These are phyloP conservation scores for Andrena dorsata DNA, from an alignment of 2,888 invertebrate genomes.

Conservation along the genomic window DNA sequence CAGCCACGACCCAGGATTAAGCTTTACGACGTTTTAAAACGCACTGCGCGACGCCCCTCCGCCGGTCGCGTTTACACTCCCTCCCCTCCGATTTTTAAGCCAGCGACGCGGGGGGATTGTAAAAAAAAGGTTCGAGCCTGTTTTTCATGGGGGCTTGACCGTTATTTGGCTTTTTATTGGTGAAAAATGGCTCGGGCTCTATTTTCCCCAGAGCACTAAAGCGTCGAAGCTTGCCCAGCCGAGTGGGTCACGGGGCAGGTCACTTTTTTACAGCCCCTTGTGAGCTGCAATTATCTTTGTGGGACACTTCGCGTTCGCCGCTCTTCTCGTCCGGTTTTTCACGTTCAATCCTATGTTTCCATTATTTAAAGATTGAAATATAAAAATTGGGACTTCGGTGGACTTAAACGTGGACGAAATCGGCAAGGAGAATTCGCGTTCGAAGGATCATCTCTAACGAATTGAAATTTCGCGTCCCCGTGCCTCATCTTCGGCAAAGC, in stretches of 20 bases:
- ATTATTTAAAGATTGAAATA: too few relatives aligned
- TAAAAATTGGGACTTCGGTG: too few relatives aligned
- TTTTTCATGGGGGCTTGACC: constrained; percentile 6
- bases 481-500: constrained; percentile 70
- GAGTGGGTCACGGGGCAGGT: constrained; percentile 45
- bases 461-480: constrained; percentile 48
- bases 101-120: neutral
- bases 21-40: constrained; percentile 33
- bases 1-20: constrained; percentile 14
- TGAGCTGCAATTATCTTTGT: constrained; percentile 33
- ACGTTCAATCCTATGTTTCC: neutral
- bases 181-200: constrained; percentile 50
- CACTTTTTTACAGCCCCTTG: constrained; percentile 47
- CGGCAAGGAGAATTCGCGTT: neutral
- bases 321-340: neutral
- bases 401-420: neutral
- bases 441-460: neutral
- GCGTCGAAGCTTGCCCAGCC: neutral
- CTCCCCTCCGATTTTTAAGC: constrained; percentile 40
- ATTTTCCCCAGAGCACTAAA: constrained; percentile 39
- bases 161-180: constrained; percentile 59
- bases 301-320: constrained; percentile 29
- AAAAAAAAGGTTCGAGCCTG: constrained; percentile 37
- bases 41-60: neutral
- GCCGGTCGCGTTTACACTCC: neutral